Base-by-base conservation (phyloP, 2,113 vertebrate genomes). In the Sarotherodon lohbergeri region DNA sequence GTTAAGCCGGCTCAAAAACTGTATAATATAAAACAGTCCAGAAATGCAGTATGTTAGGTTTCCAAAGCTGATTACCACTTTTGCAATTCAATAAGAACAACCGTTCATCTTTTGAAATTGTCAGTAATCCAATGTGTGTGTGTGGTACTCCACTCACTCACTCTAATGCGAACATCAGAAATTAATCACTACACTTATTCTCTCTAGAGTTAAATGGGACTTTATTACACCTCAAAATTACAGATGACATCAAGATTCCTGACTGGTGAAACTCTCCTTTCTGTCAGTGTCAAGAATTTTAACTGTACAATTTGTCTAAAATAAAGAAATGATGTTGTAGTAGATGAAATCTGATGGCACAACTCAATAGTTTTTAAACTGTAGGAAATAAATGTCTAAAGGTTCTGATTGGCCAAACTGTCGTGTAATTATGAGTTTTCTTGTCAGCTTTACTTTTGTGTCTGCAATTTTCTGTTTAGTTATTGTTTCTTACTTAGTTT, bases 161-260 rank as follows among this genome's bases (percentile, higher is more conserved):
- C 32, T 63, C 59, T 90, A 93, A 93, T 84, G 63, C 55, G 50
- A 86, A 83, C 83, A 79, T 63, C 24, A 50, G 39, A 66, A 93
- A 93, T 90, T 7, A 86, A 86, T 90, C 80, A 90, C 84, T 80
- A 84, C 80, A 79, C 63, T 68, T 78, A 81, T 79, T 63, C 63
- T 82, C 63, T 88, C 61, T 57, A 39, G 12, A 90, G 73, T 91
- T 91, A 93, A 94, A 86, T 92, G 88, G 85, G 48, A 90, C 27
- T 80, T 92, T 80, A 83, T 92, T 93, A 91, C 52, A 46, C 22
- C 76, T 36, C 34, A 78, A 86, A 80, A 86, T 83, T 63, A 68
- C 87, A 43, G 68, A 73, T 46, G 7, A 48, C 14, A 17, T 29
- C 5, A 16, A 71, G 36, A 61, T 39, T 66, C 10, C 61, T 66